Conservation (phyloP, 2,797 vertebrate species). For the Pelochelys cantorii region DNA sequence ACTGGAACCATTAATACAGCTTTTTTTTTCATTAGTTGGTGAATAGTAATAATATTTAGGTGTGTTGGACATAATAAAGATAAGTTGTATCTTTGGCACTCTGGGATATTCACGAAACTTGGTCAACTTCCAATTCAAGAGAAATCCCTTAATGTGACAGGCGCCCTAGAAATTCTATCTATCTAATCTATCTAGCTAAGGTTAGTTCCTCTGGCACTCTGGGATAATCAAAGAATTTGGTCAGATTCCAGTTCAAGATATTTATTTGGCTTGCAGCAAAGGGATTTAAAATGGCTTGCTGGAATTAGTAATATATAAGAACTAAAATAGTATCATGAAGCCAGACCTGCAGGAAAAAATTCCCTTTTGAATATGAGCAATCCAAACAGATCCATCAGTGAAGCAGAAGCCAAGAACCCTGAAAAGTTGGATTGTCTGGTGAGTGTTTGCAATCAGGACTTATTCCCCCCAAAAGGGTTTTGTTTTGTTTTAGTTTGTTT, state of each 20-base stretch:
- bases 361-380: slow-evolving; percentile 60
- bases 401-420: slow-evolving; percentile 53
- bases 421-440: slow-evolving; percentile 57
- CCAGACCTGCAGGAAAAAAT: slow-evolving; percentile 44
- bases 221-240: slow-evolving; percentile 65
- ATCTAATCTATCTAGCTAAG: slow-evolving; percentile 51
- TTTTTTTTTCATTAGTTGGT: slow-evolving; percentile 18
- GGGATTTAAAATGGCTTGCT: slow-evolving; percentile 41
- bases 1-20: not conserved
- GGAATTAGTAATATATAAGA: slow-evolving; percentile 59
- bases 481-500: not conserved
- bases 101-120: not conserved
- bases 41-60: slow-evolving; percentile 53
- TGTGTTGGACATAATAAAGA: slow-evolving; percentile 56
- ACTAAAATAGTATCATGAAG: not conserved
- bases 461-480: slow-evolving; percentile 12
- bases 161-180: slow-evolving; percentile 30
- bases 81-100: not conserved
- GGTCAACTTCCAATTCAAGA: slow-evolving; percentile 39
- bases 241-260: slow-evolving; percentile 62
- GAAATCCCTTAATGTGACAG: slow-evolving; percentile 52
- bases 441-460: slow-evolving; percentile 62
- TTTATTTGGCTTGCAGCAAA: slow-evolving; percentile 69
- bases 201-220: slow-evolving; percentile 63
- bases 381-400: slow-evolving; percentile 60